Conservation (phyloP, 2,888 invertebrate species). For the Gortyna flavago region DNA sequence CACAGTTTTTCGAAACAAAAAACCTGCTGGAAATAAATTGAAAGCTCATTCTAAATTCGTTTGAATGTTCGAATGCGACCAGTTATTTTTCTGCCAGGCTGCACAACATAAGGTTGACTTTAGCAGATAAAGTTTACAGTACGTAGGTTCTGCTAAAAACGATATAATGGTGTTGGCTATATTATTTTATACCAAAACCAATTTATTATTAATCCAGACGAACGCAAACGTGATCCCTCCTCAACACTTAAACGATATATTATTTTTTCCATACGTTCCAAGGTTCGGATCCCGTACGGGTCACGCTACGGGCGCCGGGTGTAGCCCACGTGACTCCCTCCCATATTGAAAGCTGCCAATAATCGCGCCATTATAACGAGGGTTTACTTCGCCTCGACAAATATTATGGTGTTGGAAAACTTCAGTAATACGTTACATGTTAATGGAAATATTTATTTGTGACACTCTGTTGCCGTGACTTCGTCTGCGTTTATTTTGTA, state of each 20-base stretch:
- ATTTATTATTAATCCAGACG: constrained; percentile 33
- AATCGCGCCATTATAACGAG: constrained; percentile 61
- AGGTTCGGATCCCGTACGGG: constrained; percentile 54
- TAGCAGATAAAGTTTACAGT: no score
- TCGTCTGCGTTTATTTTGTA: background rate
- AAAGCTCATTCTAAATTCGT: background rate
- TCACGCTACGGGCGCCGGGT: constrained; percentile 73
- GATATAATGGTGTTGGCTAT: background rate
- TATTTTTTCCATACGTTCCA: constrained; percentile 51
- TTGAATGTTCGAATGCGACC: no score
- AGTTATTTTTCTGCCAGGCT: no score
- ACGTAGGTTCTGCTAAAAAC: background rate
- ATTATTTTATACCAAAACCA: constrained; percentile 19
- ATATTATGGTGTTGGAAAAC: constrained; percentile 64
- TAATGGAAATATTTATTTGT: constrained; percentile 38
- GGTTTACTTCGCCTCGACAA: constrained; percentile 55
- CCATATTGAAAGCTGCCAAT: constrained; percentile 71
- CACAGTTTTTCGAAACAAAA: no score
- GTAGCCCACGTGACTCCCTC: constrained; percentile 72
- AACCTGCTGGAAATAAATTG: background rate
- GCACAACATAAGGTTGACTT: no score
- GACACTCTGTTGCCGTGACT: background rate
- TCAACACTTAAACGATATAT: constrained; percentile 47
- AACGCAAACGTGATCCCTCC: constrained; percentile 48
- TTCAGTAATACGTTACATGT: constrained; percentile 62